Conservation (phyloP, 2,113 vertebrate genomes). For the Zapus hudsonius region DNA sequence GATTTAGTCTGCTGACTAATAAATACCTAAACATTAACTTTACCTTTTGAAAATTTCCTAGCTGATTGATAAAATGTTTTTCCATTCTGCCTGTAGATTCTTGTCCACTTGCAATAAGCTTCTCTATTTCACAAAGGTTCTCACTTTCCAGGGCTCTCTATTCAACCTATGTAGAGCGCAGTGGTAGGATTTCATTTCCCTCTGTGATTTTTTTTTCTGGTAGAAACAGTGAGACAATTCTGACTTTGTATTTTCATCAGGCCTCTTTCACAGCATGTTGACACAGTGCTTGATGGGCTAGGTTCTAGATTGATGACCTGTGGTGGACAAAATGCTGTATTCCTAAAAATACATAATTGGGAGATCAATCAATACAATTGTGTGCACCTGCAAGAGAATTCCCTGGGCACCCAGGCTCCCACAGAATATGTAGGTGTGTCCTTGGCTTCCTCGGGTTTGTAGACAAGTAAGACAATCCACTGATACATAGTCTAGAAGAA, state of each 20-base stretch:
- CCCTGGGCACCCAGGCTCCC: neutral
- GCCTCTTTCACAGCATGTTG: conserved; percentile 42
- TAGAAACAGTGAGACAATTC: conserved; percentile 28
- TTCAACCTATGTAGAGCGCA: neutral
- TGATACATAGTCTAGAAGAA: neutral
- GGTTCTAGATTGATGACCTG: conserved; percentile 70
- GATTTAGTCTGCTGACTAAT: neutral
- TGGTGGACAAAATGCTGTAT: conserved; percentile 67
- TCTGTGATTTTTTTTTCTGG: conserved; percentile 17
- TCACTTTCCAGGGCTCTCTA: neutral
- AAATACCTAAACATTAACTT: neutral
- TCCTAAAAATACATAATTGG: conserved; percentile 77
- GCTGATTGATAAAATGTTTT: neutral
- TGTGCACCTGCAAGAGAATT: conserved; percentile 50
- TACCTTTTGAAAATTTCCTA: neutral
- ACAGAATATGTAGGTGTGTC: neutral
- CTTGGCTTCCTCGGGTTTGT: neutral
- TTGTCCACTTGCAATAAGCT: neutral
- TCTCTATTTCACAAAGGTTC: neutral
- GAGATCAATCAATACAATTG: conserved; percentile 66
- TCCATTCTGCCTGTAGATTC: neutral
- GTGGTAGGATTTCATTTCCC: conserved; percentile 14
- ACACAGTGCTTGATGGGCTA: conserved; percentile 65
- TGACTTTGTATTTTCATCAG: conserved; percentile 71
- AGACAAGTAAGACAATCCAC: neutral